Conservation (phyloP, 2,888 invertebrate species). For the Vesta saturnalis region DNA sequence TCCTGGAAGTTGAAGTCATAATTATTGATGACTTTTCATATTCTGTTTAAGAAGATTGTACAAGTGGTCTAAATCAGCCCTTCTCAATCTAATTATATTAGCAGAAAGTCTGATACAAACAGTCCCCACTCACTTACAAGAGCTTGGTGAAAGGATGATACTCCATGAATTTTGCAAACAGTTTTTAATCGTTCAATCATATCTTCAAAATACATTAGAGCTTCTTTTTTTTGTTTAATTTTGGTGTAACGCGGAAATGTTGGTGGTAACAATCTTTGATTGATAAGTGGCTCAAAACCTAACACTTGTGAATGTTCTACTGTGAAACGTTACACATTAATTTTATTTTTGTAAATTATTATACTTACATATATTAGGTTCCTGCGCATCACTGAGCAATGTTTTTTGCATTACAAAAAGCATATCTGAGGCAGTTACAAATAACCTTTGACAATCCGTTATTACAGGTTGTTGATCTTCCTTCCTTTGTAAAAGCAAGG, state of each 20-base stretch:
- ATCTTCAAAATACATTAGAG: conserved; percentile 82
- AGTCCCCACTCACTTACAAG: conserved; percentile 73
- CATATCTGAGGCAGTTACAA: conserved; percentile 84
- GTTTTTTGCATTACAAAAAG: conserved; percentile 83
- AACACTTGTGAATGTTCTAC: conserved; percentile 81
- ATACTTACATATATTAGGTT: conserved; percentile 69
- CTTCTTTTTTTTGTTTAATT: conserved; percentile 83
- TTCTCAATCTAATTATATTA: too few species aligned
- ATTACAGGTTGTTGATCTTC: conserved; percentile 71
- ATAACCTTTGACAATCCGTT: conserved; percentile 82
- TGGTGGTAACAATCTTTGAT: conserved; percentile 95
- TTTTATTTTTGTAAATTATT: conserved; percentile 4
- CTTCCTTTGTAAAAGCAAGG: conserved; percentile 68
- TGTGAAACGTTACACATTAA: conserved; percentile 50
- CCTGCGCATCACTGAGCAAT: conserved; percentile 76
- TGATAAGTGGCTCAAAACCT: conserved; percentile 96
- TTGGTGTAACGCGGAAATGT: conserved; percentile 97
- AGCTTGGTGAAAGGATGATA: conserved; percentile 82
- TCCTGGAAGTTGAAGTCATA: conserved; percentile 55
- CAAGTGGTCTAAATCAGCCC: too few species aligned
- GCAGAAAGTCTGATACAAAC: too few species aligned
- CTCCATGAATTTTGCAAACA: conserved; percentile 83
- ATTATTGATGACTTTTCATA: too few species aligned
- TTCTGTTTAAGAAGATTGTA: too few species aligned
- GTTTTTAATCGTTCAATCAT: conserved; percentile 83